phyloP scores from a whole-genome alignment of 2,888 invertebrate genomes.

The Drosophila meridionalis region DNA sequence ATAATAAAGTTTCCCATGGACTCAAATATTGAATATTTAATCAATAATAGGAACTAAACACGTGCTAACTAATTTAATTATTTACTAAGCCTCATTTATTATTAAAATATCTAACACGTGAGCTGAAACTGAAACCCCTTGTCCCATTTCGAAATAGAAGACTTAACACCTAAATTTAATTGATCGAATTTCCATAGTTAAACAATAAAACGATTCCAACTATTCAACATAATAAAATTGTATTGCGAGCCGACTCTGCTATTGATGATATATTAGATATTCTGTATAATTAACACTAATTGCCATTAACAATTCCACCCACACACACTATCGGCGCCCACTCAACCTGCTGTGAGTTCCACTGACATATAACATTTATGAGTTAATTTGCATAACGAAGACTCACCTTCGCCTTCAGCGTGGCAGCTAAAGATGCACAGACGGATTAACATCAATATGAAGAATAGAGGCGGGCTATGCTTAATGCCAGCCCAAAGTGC shows the following conservation, averaged over 20 bases:
- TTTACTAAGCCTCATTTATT: background rate
- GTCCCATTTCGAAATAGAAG: background rate
- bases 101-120: background rate
- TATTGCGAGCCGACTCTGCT: conserved; percentile 1
- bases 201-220: background rate
- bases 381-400: conserved; percentile 64
- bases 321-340: conserved; percentile 22
- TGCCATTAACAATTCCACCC: conserved; percentile 50
- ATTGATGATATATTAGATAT: conserved; percentile 27
- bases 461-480: conserved; percentile 16
- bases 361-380: conserved; percentile 63
- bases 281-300: conserved; percentile 38
- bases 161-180: background rate
- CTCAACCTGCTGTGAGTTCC: conserved; percentile 48
- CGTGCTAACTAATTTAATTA: background rate
- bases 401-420: conserved; percentile 62
- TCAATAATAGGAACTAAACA: conserved; percentile 15
- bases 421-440: conserved; percentile 56
- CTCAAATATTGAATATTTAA: conserved; percentile 11
- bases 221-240: conserved; percentile 23
- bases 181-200: conserved; percentile 2
- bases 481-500: conserved; percentile 32
- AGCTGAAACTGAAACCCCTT: background rate
- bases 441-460: conserved; percentile 64
- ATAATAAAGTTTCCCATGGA: conserved; percentile 8